Evolutionary conservation across 1,140 invertebrate species (phyloP), one percentile per base, ranked within the genome.

Genomic region (Cardiocondyla obscurior): DNA sequence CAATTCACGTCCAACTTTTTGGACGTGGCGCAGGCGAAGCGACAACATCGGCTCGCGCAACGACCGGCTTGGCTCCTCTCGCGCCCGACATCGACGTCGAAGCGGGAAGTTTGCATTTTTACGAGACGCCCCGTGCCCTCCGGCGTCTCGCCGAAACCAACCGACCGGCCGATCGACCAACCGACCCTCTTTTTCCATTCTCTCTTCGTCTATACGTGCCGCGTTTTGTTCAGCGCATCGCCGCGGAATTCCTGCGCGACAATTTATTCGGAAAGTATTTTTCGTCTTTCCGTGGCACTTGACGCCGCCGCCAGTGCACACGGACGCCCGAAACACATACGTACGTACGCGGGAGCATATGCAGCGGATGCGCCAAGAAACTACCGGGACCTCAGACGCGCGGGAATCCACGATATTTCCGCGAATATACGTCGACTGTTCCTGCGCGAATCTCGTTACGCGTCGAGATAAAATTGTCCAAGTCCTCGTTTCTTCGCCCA

Each of bases 181-280:
- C 65, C 69, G 4, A 30, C 30, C 51, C 16, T 46, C n/a, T 60
- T 39, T 33, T 77, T 14, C 74, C n/a, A 14, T 36, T 25, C 51
- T 58, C 55, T 12, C n/a, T 36, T 53, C 42, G 33, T 10, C 12
- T 79, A 69, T 70, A 72, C 64, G 49, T 39, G 65, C 76, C 39
- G 39, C 85, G 86, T 88, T 88, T 85, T 85, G 87, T 88, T 87
- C 83, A 42, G 73, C 73, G 86, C 86, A 87, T 86, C 85, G 73
- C 79, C 77, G 69, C 89, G 85, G 81, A 90, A 90, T 90, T 89
- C 90, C 89, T 91, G 73, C 53, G 77, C 83, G 88, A 91, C 88
- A 90, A 91, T 90, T 91, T 91, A 91, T 90, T 89, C 89, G 85
- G 83, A 91, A 91, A 90, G 87, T 90, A 90, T 90, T 90, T 90